Percentiles rank a stretch among this genome's conserved stretches.
phyloP scores from a whole-genome alignment of 1,140 invertebrate species.

The Himalopsyche phryganea region DNA sequence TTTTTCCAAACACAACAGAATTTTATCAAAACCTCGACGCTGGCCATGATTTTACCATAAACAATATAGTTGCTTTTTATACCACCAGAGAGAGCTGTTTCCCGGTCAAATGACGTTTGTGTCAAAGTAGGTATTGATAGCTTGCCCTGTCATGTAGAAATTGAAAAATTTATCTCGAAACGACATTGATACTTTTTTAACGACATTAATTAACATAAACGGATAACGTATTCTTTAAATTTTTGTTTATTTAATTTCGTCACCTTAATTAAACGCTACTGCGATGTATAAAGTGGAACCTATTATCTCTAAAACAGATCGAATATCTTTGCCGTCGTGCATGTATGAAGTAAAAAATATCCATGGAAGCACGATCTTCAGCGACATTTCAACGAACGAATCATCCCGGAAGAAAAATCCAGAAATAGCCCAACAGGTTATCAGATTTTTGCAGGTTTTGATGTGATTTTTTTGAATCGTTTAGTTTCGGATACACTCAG shows the following conservation, averaged over 20 bases:
- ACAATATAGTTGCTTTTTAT: background rate
- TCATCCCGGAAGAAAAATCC: constrained; percentile 47
- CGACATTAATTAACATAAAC: too few relatives aligned
- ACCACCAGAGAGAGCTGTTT: background rate
- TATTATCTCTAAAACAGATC: constrained; percentile 48
- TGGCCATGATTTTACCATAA: background rate
- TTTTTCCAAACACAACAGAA: background rate
- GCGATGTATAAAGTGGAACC: constrained; percentile 44
- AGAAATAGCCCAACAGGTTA: constrained; percentile 65
- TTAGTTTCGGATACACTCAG: background rate
- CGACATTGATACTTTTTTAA: too few relatives aligned
- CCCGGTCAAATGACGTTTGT: background rate
- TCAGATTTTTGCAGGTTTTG: constrained; percentile 66
- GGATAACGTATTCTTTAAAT: too few relatives aligned
- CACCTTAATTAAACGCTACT: background rate
- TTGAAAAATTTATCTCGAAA: too few relatives aligned
- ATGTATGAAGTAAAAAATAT: constrained; percentile 66
- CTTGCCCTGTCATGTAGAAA: too few relatives aligned
- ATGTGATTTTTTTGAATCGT: constrained; percentile 41
- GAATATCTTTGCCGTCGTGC: constrained; percentile 51
- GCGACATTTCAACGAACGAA: constrained; percentile 41
- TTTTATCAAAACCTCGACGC: background rate
- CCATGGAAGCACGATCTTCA: constrained; percentile 39
- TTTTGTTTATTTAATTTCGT: too few relatives aligned
- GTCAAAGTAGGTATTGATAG: background rate